phyloP scores from a whole-genome alignment of 2,797 vertebrate species.

The Oreochromis grahami region DNA sequence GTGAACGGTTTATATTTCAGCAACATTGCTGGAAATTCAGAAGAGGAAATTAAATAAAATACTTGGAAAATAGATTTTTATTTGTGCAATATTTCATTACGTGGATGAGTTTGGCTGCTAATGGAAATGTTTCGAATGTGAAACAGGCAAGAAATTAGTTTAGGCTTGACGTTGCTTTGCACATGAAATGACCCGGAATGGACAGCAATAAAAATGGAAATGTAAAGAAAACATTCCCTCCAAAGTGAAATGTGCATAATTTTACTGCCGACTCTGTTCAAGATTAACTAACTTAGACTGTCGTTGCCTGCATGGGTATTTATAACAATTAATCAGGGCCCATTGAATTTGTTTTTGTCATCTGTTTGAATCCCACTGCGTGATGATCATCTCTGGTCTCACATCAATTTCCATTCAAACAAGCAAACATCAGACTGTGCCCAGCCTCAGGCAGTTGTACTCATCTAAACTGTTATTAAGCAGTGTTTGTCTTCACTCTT shows the following conservation, averaged over 20 bases:
- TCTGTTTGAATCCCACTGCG: conserved; percentile 7
- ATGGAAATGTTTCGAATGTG: conserved; percentile 66
- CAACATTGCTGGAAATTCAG: neutral
- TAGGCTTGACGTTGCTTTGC: conserved; percentile 59
- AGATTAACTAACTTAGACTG: conserved; percentile 58
- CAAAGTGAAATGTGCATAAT: conserved; percentile 63
- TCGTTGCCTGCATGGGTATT: conserved; percentile 41
- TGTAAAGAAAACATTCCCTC: conserved; percentile 63
- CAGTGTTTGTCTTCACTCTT: neutral
- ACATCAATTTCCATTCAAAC: conserved; percentile 10
- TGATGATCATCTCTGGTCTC: conserved; percentile 21
- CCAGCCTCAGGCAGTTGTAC: neutral
- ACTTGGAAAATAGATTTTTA: conserved; percentile 38
- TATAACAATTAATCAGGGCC: conserved; percentile 66
- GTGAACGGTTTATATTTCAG: conserved; percentile 11
- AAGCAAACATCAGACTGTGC: neutral
- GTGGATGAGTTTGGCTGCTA: conserved; percentile 38
- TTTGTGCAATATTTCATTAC: conserved; percentile 59
- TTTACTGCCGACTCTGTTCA: conserved; percentile 52
- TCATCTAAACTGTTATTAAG: conserved; percentile 11
- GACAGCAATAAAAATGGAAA: conserved; percentile 79
- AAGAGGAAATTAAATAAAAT: conserved; percentile 15
- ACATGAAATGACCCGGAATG: conserved; percentile 70
- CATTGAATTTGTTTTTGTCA: conserved; percentile 44
- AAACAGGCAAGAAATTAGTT: conserved; percentile 69